Percentiles rank a stretch among this genome's conserved stretches.
Conservation (phyloP, 2,888 invertebrate genomes). For the Andrena camellia region DNA sequence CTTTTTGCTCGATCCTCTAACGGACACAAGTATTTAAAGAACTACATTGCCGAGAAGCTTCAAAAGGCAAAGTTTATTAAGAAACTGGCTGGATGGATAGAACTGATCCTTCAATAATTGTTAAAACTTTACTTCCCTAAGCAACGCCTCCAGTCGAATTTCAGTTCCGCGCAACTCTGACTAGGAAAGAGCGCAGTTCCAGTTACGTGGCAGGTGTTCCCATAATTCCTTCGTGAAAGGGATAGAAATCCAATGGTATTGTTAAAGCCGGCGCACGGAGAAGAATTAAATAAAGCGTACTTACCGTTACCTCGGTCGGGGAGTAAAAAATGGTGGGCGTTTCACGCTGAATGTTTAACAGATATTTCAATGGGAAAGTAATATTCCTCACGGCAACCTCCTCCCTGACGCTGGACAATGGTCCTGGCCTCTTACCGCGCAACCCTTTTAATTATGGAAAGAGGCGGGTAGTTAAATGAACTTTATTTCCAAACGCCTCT, state of each 20-base stretch:
- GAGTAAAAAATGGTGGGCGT: conserved; percentile 54
- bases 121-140: too few relatives aligned
- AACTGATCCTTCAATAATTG: too few relatives aligned
- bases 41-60: too few relatives aligned
- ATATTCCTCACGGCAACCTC: conserved; percentile 64
- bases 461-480: conserved; percentile 45
- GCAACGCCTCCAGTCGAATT: not conserved
- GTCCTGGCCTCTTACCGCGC: conserved; percentile 18
- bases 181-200: not conserved
- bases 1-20: too few relatives aligned
- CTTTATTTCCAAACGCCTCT: conserved; percentile 48
- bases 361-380: conserved; percentile 72
- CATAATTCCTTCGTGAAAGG: conserved; percentile 65
- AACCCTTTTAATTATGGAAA: conserved; percentile 64
- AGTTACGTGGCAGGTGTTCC: conserved; percentile 52
- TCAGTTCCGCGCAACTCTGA: not conserved
- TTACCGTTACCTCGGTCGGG: conserved; percentile 32
- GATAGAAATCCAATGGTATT: conserved; percentile 69
- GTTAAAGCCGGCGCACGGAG: conserved; percentile 57
- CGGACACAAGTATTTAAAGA: too few relatives aligned
- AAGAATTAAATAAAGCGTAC: conserved; percentile 71
- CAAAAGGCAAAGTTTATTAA: too few relatives aligned
- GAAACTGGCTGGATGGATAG: too few relatives aligned
- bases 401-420: conserved; percentile 58
- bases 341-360: conserved; percentile 68